These are phyloP conservation scores for Chloroclystis v-ata DNA, from an alignment of 2,888 invertebrate genomes.

Conservation along the genomic window DNA sequence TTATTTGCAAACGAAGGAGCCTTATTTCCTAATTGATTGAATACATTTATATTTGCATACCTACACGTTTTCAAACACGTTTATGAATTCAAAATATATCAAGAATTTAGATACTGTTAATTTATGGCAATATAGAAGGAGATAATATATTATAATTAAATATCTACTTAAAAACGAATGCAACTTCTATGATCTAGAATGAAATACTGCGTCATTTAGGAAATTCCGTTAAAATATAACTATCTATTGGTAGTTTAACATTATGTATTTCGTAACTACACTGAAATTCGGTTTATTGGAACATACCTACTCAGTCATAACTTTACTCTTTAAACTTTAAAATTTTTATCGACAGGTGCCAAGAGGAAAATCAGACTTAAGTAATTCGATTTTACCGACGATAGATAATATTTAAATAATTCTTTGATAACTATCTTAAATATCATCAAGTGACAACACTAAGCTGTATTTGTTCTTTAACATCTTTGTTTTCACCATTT, in stretches of 20 bases:
- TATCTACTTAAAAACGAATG: constrained; percentile 1
- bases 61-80: constrained; percentile 21
- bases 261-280: background rate
- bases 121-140: constrained; percentile 4
- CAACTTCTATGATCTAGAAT: constrained; percentile 7
- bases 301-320: constrained; percentile 14
- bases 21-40: constrained; percentile 17
- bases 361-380: no score
- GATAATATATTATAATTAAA: background rate
- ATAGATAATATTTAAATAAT: background rate
- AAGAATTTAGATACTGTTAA: background rate
- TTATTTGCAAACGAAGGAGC: constrained; percentile 16
- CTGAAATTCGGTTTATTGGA: constrained; percentile 15
- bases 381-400: background rate
- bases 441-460: constrained; percentile 42
- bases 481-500: constrained; percentile 46
- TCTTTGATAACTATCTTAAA: background rate
- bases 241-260: no score
- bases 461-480: constrained; percentile 58
- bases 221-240: background rate
- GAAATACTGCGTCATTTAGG: constrained; percentile 9
- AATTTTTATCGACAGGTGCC: constrained; percentile 5
- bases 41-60: background rate
- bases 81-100: constrained; percentile 11
- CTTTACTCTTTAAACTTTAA: constrained; percentile 3